Base-by-base conservation (phyloP, 1,140 invertebrate genomes). In the Heliconius nattereri region DNA sequence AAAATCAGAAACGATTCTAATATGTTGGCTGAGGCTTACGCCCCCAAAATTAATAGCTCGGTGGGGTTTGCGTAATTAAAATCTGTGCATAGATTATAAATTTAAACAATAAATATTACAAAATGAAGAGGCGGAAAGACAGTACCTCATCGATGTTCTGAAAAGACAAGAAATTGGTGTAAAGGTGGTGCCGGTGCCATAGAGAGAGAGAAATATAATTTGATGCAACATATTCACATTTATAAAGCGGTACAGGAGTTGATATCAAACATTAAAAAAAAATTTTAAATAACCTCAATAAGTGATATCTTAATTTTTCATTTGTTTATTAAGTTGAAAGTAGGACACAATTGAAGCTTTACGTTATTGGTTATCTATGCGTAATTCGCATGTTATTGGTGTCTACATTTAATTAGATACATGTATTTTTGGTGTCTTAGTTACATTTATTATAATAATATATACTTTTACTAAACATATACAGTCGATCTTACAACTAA, bases 101-200 rank as follows among this genome's bases (percentile, higher is more conserved):
- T 80, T 85, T 37, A 85, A 86, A 86, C 83, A 86, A 86, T 85
- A 86, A 72, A 23, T 72, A 72, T 90, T 87, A 88, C 87, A 88
- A 88, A 85, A 85, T 85, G 81, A 87, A 86, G 85, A 90, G 87
- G 87, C 86, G 88, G 90, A 85, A 90, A 80, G 85, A 91, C 91
- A 94, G 91, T 94, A 94, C 93, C 93, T 94, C 93, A 92, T 90
- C 86, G 91, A 94, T 87, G 89, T 93, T 94, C 93, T 94, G 93
- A 93, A 94, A 94, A 94, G 91, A 94, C 81, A 93, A 94, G 90
- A 94, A 91, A 94, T 87, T 87, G 83, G 87, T 88, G 93, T 94
- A 85, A 87, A 85, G 85, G 84, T 81, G 80, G 91, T 91, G 91
- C 87, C 81, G 73, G 85, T 85, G 85, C 81, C 49, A 60, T 74